Evolutionary conservation across 2,113 vertebrate genomes (phyloP), one percentile per base, ranked within the genome.

Genomic region (Semnopithecus entellus): DNA sequence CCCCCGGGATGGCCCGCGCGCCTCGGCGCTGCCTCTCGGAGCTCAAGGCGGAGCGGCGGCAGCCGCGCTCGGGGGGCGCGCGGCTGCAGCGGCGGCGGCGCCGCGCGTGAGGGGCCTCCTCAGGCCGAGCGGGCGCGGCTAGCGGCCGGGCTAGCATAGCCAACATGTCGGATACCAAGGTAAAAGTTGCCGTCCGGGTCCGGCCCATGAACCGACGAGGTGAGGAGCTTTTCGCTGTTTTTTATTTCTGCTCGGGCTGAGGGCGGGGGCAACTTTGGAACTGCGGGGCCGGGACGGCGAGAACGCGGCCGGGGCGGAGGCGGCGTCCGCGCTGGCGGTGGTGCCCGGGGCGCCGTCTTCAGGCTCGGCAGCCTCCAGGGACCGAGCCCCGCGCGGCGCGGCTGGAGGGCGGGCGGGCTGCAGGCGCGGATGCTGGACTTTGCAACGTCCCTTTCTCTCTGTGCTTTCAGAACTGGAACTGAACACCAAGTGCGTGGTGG

Each of bases 401-500:
- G 78, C 25, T 18, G 52, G 52, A 17, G 17, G 45, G 25, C 61
- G 27, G 52, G 52, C 61, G 7, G 81, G 20, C 52, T 17, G 70
- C 57, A 5, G 95, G 73, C 95, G 72, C 72, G 23, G 90, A 52
- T 55, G 87, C 94, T 75, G 43, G 73, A 25, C 90, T 95, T 57
- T 40, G 59, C 97, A 22, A 79, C 98, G 88, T 48, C 76, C 22
- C 30, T 17, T 30, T 94, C n/a, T 87, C 96, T 80, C 96, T 98
- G 90, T 95, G 97, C 97, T 99, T 98, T 90, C 99, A 99, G 99
- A 99, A 98, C 99, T 99, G 98, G 99, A 99, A 91, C 99, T 99
- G 98, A 99, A 99, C 97, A 99, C 99, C 96, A 99, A 99, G 99
- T 99, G 99, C 98, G 99, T 99, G 98, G 99, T 99, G 99, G 99